Conservation (phyloP, 2,888 invertebrate species). For the Drosophila nr. fundita region DNA sequence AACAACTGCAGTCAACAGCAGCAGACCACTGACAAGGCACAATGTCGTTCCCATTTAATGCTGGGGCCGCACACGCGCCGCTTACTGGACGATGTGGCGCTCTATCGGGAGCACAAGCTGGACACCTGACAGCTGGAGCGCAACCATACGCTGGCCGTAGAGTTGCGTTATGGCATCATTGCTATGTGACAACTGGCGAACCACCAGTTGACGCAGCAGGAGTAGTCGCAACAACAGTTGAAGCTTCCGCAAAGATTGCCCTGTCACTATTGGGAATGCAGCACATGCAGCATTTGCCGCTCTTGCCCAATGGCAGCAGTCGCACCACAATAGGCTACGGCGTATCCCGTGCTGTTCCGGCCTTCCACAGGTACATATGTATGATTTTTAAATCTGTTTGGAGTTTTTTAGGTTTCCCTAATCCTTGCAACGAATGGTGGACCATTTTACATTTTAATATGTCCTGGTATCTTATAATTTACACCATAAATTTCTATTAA, state of each 20-base stretch:
- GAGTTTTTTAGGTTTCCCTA: neutral
- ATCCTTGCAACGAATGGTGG: neutral
- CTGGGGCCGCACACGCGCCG: conserved; percentile 39
- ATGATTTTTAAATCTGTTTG: neutral
- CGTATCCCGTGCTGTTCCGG: conserved; percentile 92
- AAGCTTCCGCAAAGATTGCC: conserved; percentile 43
- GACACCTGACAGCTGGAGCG: conserved; percentile 77
- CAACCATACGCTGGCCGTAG: conserved; percentile 80
- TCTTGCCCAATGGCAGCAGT: conserved; percentile 50
- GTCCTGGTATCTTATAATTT: neutral
- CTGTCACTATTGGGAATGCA: conserved; percentile 39
- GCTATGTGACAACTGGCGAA: conserved; percentile 63
- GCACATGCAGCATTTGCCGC: conserved; percentile 60
- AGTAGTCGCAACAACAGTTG: conserved; percentile 1
- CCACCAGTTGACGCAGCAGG: conserved; percentile 43
- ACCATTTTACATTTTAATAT: neutral
- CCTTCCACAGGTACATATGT: conserved; percentile 89
- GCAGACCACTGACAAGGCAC: conserved; percentile 25
- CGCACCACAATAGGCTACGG: conserved; percentile 48
- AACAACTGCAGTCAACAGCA: conserved; percentile 31
- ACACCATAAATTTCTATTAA: neutral
- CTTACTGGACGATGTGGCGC: conserved; percentile 40
- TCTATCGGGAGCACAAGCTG: conserved; percentile 64
- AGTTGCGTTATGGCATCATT: conserved; percentile 81
- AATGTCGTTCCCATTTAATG: conserved; percentile 23